Conservation (phyloP, 2,797 vertebrate genomes). For the Antennarius maculatus region DNA sequence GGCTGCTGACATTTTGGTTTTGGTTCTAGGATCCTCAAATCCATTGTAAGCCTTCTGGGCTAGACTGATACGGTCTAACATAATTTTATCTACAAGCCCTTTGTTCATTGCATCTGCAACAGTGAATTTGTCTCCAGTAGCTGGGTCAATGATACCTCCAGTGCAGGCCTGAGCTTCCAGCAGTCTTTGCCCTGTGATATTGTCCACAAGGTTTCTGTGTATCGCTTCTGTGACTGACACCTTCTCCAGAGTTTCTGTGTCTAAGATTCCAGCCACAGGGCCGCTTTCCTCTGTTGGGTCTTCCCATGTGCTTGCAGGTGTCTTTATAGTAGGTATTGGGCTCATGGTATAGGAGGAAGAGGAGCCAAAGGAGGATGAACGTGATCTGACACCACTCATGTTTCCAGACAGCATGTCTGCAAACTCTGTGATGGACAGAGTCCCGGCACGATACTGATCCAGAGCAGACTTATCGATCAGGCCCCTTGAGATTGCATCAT, state of each 20-base stretch:
- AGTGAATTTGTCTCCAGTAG: conserved; percentile 88
- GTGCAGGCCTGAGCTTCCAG: conserved; percentile 98
- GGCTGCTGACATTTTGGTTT: conserved; percentile 96
- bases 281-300: conserved; percentile 94
- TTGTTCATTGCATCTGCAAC: conserved; percentile 89
- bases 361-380: conserved; percentile 94
- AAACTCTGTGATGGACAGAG: conserved; percentile 95
- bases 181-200: conserved; percentile 95
- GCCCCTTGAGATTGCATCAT: conserved; percentile 90
- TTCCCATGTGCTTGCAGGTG: conserved; percentile 86
- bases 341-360: conserved; percentile 90
- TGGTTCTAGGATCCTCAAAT: conserved; percentile 97
- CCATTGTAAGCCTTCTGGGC: conserved; percentile 96
- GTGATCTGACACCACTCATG: conserved; percentile 87
- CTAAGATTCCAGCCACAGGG: conserved; percentile 94
- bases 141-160: conserved; percentile 94
- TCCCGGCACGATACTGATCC: conserved; percentile 94
- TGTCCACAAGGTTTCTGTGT: conserved; percentile 95
- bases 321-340: conserved; percentile 81
- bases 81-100: conserved; percentile 94
- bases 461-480: conserved; percentile 93
- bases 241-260: conserved; percentile 97
- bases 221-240: conserved; percentile 96
- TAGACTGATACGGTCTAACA: conserved; percentile 97
- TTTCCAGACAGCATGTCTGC: conserved; percentile 98